Percentiles rank a stretch among this genome's conserved stretches.
Evolutionary conservation across 2,888 invertebrate species (phyloP).

Genomic region (Cryptosula pallasiana): DNA sequence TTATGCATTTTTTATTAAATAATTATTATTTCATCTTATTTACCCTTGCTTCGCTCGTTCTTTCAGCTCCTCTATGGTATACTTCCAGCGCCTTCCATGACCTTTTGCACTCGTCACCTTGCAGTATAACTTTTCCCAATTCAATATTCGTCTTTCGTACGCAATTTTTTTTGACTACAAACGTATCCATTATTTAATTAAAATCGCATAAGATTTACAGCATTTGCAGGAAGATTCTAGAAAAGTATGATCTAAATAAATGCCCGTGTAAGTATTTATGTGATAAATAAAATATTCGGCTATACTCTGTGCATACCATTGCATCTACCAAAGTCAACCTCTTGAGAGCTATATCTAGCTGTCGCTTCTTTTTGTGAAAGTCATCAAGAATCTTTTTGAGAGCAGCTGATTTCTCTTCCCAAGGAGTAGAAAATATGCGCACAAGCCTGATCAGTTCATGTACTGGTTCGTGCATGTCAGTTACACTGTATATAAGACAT

Average conservation of each 20-base stretch:
- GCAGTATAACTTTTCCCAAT: constrained; percentile 52
- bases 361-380: constrained; percentile 49
- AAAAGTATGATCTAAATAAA: too few relatives aligned
- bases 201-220: too few relatives aligned
- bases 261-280: too few relatives aligned
- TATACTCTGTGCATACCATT: constrained; percentile 22
- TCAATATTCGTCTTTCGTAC: constrained; percentile 47
- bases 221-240: too few relatives aligned
- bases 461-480: constrained; percentile 49
- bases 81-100: constrained; percentile 52
- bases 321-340: constrained; percentile 49
- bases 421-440: constrained; percentile 50
- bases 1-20: neutral
- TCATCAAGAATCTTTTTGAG: constrained; percentile 51
- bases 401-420: constrained; percentile 52
- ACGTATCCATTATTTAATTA: too few relatives aligned
- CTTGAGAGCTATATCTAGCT: constrained; percentile 50
- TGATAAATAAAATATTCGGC: too few relatives aligned
- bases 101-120: constrained; percentile 46
- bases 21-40: constrained; percentile 25
- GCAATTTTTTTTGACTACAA: constrained; percentile 47
- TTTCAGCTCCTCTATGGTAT: constrained; percentile 49
- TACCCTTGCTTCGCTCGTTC: constrained; percentile 48
- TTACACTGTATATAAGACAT: constrained; percentile 37
- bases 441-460: constrained; percentile 49